These are phyloP conservation scores for Euzetes globulus DNA, from an alignment of 2,888 invertebrate species.

Conservation along the genomic window DNA sequence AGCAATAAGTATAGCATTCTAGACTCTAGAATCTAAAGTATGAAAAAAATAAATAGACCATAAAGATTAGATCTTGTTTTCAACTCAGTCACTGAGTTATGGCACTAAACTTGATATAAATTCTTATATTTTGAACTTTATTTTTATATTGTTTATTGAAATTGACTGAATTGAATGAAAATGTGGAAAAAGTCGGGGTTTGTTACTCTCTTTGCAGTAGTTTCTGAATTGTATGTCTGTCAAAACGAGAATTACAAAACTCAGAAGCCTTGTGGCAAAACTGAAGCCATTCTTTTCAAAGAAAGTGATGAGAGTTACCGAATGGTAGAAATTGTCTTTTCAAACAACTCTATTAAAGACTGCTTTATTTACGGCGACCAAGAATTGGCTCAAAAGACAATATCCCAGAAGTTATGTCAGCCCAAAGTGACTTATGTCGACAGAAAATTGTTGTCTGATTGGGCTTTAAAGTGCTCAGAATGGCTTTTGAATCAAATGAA, in stretches of 20 bases:
- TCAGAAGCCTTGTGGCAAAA: background rate
- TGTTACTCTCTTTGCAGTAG: too few relatives aligned
- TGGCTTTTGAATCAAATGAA: background rate
- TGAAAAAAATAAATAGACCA: too few relatives aligned
- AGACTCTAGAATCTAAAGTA: too few relatives aligned
- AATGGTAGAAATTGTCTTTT: background rate
- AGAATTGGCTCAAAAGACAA: background rate
- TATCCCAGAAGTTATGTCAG: background rate
- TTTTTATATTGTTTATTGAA: too few relatives aligned
- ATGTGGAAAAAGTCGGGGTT: too few relatives aligned
- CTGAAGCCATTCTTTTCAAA: background rate
- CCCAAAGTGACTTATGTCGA: background rate
- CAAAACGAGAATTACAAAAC: background rate
- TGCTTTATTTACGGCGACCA: constrained; percentile 13
- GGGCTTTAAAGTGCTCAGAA: constrained; percentile 1
- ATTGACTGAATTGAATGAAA: too few relatives aligned
- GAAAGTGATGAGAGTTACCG: constrained; percentile 6
- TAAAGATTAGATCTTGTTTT: too few relatives aligned
- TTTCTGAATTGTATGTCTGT: too few relatives aligned
- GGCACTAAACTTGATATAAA: too few relatives aligned
- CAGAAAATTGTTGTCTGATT: background rate
- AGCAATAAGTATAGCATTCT: too few relatives aligned
- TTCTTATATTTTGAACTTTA: too few relatives aligned
- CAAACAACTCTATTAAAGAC: background rate
- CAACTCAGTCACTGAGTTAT: too few relatives aligned